Conservation (phyloP, 30 jellyfish, hydroid and myxozoan genomes). For the Aurelia sp. region DNA sequence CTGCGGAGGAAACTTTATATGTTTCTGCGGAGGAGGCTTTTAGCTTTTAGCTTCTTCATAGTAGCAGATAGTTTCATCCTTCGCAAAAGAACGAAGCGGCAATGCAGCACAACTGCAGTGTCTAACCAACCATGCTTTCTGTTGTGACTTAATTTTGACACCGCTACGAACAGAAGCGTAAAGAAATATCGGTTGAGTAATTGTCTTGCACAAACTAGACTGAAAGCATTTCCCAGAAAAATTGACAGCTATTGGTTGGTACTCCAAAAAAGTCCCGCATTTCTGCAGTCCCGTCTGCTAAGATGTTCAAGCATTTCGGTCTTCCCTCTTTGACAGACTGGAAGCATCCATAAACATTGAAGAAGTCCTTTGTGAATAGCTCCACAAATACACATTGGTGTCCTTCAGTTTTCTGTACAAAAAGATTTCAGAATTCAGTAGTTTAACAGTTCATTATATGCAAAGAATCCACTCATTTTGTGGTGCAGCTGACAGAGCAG, state of each 20-base stretch:
- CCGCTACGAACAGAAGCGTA: background rate
- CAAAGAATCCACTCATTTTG: too few relatives aligned
- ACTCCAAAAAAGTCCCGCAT: slow-evolving; percentile 63
- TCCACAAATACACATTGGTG: slow-evolving; percentile 71
- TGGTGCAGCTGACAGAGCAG: too few relatives aligned
- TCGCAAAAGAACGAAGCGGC: too few relatives aligned
- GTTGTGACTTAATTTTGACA: background rate
- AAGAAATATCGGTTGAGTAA: background rate
- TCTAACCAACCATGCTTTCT: background rate
- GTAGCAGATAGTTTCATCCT: too few relatives aligned
- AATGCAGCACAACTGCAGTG: too few relatives aligned
- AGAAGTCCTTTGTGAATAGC: slow-evolving; percentile 46
- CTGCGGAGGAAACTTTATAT: too few relatives aligned
- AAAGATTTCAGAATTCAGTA: too few relatives aligned
- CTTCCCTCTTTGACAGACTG: slow-evolving; percentile 64
- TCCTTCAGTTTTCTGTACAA: slow-evolving; percentile 45
- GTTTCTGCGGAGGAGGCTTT: too few relatives aligned
- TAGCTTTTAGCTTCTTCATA: too few relatives aligned
- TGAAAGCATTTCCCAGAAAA: slow-evolving; percentile 52
- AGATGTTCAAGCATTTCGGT: slow-evolving; percentile 50
- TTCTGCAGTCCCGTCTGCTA: slow-evolving; percentile 46
- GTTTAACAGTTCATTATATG: too few relatives aligned
- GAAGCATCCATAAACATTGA: slow-evolving; percentile 72
- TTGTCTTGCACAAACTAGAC: background rate
- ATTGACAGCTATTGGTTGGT: slow-evolving; percentile 44